Base-by-base conservation (phyloP, 1,140 invertebrate genomes). In the Triops longicaudatus region DNA sequence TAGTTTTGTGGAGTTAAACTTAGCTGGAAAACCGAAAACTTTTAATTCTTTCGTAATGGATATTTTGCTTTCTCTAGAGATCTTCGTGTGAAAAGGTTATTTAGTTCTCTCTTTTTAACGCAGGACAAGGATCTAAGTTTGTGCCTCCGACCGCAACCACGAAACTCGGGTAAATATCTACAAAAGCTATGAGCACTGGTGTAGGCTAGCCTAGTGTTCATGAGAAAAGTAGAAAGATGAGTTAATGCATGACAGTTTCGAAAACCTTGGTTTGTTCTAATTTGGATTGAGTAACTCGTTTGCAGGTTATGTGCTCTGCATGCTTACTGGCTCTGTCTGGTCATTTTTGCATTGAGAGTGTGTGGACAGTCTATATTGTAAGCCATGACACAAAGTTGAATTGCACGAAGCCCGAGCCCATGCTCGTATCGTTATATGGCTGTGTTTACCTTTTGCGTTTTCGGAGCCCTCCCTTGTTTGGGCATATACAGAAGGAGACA, bases 401-500 rank as follows among this genome's bases (percentile, higher is more conserved):
- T 63, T 22, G 50, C 31, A 37, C 50, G 50, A 22, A 63, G 50
- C 50, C 50, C 50, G 14, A 63, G 50, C 50, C 14, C 17, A 63
- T 17, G n/a, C 50, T 9, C 6, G 50, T 63, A n/a, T 63, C 50
- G 50, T 63, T 63, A 63, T 63, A 63, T 63, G 50, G 50, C 50
- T 63, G n/a, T 50, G 44, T 63, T 63, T 63, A 22, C 50, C 50
- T 63, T 63, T 63, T 63, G 50, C 14, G 50, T 63, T 63, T 37
- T 37, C 31, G 50, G 22, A 63, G 50, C 50, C 50, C 50, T 63
- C 50, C 50, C 50, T 63, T 63, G 50, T 63, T 63, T 63, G 50
- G 50, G 50, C 50, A 63, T 63, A 22, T 63, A 63, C n/a, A 63
- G 50, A 63, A 63, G 50, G 50, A 63, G 50, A 63, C 50, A 63